Conservation (phyloP, 2,113 vertebrate species). For the Xenopus tropicalis region UCB_Xtro_10.0 CM004450.2:62935001-62935500, state of each 20-base stretch:
- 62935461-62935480: too few relatives aligned
- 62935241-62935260: conserved; percentile 22
- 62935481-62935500: too few relatives aligned
- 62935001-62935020: conserved; percentile 6
- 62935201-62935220: conserved; percentile 32
- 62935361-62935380: too few relatives aligned
- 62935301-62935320: background rate
- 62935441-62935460: too few relatives aligned
- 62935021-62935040: background rate
- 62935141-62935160: conserved; percentile 27
- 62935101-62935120: background rate
- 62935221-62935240: conserved; percentile 25
- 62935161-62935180: conserved; percentile 29
- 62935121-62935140: conserved; percentile 18
- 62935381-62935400: too few relatives aligned
- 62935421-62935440: too few relatives aligned
- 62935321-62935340: too few relatives aligned
- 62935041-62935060: background rate
- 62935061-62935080: background rate
- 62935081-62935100: conserved; percentile 3
- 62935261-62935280: conserved; percentile 16
- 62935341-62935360: too few relatives aligned
- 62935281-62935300: background rate
- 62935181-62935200: conserved; percentile 25
- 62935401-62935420: too few relatives aligned